A percentile compares a stretch with the other conserved stretches of the same genome.
phyloP scores from a whole-genome alignment of 2,888 invertebrate species.

The Agrochola circellaris region DNA sequence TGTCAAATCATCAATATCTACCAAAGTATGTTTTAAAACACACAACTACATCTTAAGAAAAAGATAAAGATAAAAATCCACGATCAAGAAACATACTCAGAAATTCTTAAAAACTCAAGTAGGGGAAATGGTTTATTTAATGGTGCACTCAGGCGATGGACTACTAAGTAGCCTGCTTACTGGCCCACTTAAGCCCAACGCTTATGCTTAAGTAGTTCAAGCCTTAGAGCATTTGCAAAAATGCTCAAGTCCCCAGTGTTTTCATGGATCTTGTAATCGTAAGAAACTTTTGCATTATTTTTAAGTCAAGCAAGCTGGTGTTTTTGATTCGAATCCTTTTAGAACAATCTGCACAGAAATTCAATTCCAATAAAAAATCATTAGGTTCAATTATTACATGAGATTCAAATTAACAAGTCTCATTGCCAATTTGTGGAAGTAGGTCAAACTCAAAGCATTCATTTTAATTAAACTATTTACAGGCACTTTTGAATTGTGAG shows the following conservation, averaged over 20 bases:
- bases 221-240: constrained; percentile 51
- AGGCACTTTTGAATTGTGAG: no score
- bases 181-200: constrained; percentile 62
- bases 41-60: background rate
- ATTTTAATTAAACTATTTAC: no score
- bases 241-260: constrained; percentile 28
- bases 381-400: background rate
- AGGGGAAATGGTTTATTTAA: constrained; percentile 63
- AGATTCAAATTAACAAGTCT: background rate
- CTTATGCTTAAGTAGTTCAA: constrained; percentile 59
- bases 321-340: background rate
- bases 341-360: background rate
- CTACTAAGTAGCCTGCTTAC: constrained; percentile 65
- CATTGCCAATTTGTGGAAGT: background rate
- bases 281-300: constrained; percentile 14
- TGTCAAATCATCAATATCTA: background rate
- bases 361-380: background rate
- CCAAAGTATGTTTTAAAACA: background rate
- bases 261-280: constrained; percentile 22
- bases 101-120: constrained; percentile 62
- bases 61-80: constrained; percentile 28
- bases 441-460: no score
- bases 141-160: constrained; percentile 66
- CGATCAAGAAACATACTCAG: constrained; percentile 53
- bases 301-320: background rate